phyloP scores from a whole-genome alignment of 1,140 invertebrate species.

The Pseudoatta argentina region DNA sequence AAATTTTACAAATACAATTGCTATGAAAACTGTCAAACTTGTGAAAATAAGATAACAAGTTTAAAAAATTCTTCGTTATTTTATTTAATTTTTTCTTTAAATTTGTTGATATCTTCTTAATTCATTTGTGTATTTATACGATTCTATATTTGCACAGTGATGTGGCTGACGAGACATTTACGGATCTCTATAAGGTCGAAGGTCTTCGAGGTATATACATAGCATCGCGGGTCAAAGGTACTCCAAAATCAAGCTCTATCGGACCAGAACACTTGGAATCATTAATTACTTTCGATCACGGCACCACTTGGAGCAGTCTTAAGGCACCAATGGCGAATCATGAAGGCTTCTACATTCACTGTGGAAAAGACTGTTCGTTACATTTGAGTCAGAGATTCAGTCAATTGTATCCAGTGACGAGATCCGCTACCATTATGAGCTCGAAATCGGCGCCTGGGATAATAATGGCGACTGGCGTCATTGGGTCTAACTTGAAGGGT shows the following conservation, averaged over 20 bases:
- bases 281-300: slow-evolving; percentile 95
- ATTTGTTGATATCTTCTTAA: slow-evolving; percentile 16
- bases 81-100: slow-evolving; percentile 2
- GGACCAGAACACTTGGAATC: slow-evolving; percentile 92
- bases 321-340: slow-evolving; percentile 90
- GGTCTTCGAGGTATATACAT: slow-evolving; percentile 96
- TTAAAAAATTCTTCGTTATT: neutral
- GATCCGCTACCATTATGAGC: slow-evolving; percentile 93
- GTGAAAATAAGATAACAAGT: neutral
- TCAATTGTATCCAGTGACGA: slow-evolving; percentile 92
- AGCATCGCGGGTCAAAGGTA: slow-evolving; percentile 91
- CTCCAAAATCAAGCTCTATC: slow-evolving; percentile 86
- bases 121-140: neutral
- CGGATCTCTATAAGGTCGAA: slow-evolving; percentile 95
- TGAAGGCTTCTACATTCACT: slow-evolving; percentile 89
- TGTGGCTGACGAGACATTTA: slow-evolving; percentile 93
- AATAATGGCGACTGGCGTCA: slow-evolving; percentile 94
- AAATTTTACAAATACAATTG: neutral
- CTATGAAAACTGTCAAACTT: neutral
- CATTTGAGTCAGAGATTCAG: slow-evolving; percentile 95
- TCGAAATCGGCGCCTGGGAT: slow-evolving; percentile 95
- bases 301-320: slow-evolving; percentile 92
- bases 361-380: slow-evolving; percentile 91
- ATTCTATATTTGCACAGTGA: slow-evolving; percentile 87
- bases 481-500: slow-evolving; percentile 92